These are phyloP conservation scores for Scaptomyza graminum DNA, from an alignment of 1,140 invertebrate species.

Conservation along the genomic window DNA sequence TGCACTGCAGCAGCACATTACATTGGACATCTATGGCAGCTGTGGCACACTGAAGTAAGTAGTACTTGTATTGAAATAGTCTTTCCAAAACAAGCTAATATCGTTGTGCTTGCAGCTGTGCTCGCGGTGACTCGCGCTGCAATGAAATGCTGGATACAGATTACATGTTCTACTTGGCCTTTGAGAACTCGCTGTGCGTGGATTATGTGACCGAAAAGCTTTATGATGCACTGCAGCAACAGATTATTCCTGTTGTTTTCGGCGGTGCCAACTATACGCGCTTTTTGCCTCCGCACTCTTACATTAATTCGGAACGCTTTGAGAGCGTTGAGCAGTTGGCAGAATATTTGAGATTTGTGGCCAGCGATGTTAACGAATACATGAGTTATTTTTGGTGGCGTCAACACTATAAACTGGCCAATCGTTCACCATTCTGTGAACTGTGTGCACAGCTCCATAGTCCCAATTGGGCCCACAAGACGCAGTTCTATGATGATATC, in stretches of 20 bases:
- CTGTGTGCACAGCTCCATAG: constrained; percentile 75
- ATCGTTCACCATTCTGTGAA: constrained; percentile 70
- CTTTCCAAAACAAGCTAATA: neutral
- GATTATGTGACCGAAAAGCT: constrained; percentile 87
- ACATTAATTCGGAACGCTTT: constrained; percentile 86
- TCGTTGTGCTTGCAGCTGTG: constrained; percentile 59
- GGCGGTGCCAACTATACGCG: constrained; percentile 85
- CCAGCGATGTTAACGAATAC: constrained; percentile 83
- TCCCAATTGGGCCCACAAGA: constrained; percentile 44
- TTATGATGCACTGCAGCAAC: constrained; percentile 77
- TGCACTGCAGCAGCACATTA: constrained; percentile 85
- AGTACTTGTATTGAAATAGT: neutral
- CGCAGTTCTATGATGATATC: constrained; percentile 71
- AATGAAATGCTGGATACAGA: constrained; percentile 83
- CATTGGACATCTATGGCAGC: constrained; percentile 88
- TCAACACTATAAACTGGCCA: constrained; percentile 71
- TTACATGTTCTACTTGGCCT: constrained; percentile 88
- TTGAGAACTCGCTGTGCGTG: constrained; percentile 86
- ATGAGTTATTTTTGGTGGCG: constrained; percentile 86
- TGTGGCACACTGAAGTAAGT: constrained; percentile 85
- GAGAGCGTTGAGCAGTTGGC: constrained; percentile 84
- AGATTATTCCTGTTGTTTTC: constrained; percentile 86
- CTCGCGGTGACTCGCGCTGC: constrained; percentile 72
- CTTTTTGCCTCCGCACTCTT: constrained; percentile 86
- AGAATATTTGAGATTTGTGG: constrained; percentile 84